Evolutionary conservation across 2,888 invertebrate genomes (phyloP).

Genomic region (Coremacera marginata): DNA sequence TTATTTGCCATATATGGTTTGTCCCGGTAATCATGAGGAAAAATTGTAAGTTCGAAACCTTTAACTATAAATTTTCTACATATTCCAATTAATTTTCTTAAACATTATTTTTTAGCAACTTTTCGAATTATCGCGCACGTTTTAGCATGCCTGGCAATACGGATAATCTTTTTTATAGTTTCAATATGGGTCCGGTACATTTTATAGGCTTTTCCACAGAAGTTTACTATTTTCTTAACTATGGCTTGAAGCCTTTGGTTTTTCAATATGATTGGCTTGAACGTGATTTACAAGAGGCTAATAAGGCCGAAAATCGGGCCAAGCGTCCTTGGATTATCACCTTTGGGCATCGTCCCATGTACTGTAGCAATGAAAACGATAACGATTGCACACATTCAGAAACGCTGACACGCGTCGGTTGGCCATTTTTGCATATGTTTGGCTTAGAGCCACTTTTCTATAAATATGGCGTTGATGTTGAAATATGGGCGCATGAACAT

Average conservation of each 20-base stretch:
- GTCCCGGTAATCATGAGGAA: constrained; percentile 92
- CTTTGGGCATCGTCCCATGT: constrained; percentile 91
- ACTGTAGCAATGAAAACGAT: constrained; percentile 87
- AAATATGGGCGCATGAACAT: constrained; percentile 98
- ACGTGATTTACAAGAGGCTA: constrained; percentile 82
- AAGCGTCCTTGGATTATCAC: constrained; percentile 85
- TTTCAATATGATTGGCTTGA: constrained; percentile 90
- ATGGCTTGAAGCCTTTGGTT: constrained; percentile 84
- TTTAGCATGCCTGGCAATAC: constrained; percentile 90
- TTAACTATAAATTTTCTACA: constrained; percentile 1
- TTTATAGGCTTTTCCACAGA: constrained; percentile 94
- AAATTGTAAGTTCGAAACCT: constrained; percentile 74
- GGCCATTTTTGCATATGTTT: constrained; percentile 77
- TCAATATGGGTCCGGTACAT: constrained; percentile 90
- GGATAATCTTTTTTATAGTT: constrained; percentile 85
- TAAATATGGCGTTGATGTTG: constrained; percentile 91
- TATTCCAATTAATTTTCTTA: background rate
- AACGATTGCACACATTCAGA: constrained; percentile 80
- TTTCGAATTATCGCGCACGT: constrained; percentile 91
- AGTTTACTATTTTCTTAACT: constrained; percentile 92
- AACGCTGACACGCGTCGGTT: constrained; percentile 77
- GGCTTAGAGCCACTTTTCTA: constrained; percentile 88
- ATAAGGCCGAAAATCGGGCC: constrained; percentile 79
- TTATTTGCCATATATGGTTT: constrained; percentile 92
- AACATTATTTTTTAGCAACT: constrained; percentile 77